Evolutionary conservation across 92 coral and sea anemone genomes (phyloP).

Genomic region (Galaxea fascicularis): DNA sequence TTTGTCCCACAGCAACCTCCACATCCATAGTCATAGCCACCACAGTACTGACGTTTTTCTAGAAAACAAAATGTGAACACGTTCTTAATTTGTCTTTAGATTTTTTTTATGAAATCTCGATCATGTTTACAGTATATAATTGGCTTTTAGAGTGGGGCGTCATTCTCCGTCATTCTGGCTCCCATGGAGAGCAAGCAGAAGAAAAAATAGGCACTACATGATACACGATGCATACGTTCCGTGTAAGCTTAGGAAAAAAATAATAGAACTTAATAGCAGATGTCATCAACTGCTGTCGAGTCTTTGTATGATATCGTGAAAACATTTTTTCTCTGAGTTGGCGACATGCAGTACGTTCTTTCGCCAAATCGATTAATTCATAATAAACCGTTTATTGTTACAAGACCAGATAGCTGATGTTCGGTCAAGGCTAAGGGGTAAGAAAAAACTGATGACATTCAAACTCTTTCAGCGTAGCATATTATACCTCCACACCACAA

Average conservation of each 20-base stretch:
- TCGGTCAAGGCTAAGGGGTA: no score
- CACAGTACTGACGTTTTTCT: constrained; percentile 60
- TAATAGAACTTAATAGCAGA: background rate
- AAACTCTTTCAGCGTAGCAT: background rate
- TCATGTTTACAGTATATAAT: no score
- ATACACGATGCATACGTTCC: no score
- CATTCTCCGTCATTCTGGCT: no score
- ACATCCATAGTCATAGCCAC: constrained; percentile 48
- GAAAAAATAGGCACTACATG: background rate
- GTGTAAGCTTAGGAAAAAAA: no score
- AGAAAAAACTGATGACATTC: background rate
- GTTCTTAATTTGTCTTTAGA: no score
- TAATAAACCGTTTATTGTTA: no score
- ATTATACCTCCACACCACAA: background rate
- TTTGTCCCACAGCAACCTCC: constrained; percentile 56
- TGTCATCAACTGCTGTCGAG: background rate
- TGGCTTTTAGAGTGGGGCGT: no score
- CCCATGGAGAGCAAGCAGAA: no score
- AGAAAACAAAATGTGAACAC: background rate
- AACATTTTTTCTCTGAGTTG: background rate
- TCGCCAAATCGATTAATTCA: background rate
- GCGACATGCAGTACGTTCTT: background rate
- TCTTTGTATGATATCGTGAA: background rate
- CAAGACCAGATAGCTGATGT: no score
- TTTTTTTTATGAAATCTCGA: no score